These are phyloP conservation scores for Tor tambroides DNA, from an alignment of 2,113 vertebrate genomes.

Conservation along the genomic window DNA sequence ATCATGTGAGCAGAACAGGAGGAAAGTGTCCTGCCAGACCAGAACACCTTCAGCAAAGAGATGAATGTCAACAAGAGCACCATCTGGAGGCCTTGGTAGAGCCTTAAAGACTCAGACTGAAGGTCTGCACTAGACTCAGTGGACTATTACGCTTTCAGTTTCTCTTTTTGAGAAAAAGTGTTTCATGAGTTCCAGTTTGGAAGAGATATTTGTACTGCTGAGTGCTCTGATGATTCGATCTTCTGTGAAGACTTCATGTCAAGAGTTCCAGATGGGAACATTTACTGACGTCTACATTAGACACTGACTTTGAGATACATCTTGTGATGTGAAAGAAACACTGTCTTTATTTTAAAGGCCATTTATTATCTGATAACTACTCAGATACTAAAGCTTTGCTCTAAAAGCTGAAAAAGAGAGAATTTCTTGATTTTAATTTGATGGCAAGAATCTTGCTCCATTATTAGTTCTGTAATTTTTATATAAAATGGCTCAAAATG, in stretches of 20 bases:
- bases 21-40: too few relatives aligned
- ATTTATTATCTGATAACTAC: background rate
- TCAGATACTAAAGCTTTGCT: background rate
- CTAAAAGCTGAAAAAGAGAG: background rate
- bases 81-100: too few relatives aligned
- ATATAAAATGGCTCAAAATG: constrained; percentile 7
- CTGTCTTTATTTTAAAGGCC: background rate
- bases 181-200: too few relatives aligned
- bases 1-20: too few relatives aligned
- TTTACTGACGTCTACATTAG: background rate
- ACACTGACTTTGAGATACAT: background rate
- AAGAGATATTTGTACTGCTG: background rate
- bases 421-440: too few relatives aligned
- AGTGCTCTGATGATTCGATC: background rate
- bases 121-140: too few relatives aligned
- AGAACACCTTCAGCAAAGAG: too few relatives aligned
- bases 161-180: too few relatives aligned
- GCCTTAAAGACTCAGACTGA: too few relatives aligned
- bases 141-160: too few relatives aligned
- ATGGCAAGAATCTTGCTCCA: too few relatives aligned
- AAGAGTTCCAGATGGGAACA: background rate
- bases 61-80: too few relatives aligned
- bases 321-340: background rate
- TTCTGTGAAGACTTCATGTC: background rate
- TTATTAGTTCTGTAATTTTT: background rate